Conservation (phyloP, 2,113 vertebrate genomes). For the Suncus etruscus region DNA sequence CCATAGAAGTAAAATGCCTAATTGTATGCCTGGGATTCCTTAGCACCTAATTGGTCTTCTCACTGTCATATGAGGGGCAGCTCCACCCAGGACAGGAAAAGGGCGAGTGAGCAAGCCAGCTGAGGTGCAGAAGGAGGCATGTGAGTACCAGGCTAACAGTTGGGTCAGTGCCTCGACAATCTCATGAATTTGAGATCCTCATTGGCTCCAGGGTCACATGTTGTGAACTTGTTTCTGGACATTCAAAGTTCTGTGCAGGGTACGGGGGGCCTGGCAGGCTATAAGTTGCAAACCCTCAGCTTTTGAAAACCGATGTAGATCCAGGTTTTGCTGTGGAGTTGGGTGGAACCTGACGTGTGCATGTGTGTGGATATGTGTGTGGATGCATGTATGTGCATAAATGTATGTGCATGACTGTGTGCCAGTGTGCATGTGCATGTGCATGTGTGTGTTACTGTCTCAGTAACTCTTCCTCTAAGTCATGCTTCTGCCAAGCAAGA, state of each 20-base stretch:
- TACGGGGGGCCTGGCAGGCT: not conserved
- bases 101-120: not conserved
- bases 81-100: not conserved
- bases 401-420: too few relatives aligned
- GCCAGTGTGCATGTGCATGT: too few relatives aligned
- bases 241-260: not conserved
- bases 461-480: too few relatives aligned
- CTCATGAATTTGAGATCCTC: not conserved
- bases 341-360: not conserved
- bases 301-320: not conserved
- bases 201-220: not conserved
- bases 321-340: not conserved
- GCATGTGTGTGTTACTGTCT: too few relatives aligned
- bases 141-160: not conserved
- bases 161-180: not conserved
- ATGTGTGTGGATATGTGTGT: too few relatives aligned
- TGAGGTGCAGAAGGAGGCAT: not conserved
- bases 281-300: not conserved
- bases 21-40: too few relatives aligned
- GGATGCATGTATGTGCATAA: too few relatives aligned
- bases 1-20: too few relatives aligned
- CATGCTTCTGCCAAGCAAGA: not conserved
- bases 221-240: not conserved
- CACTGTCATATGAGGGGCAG: not conserved
- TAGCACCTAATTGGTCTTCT: too few relatives aligned